Conservation (phyloP, 92 coral and sea anemone species). For the Zoanthus sansibaricus region DNA sequence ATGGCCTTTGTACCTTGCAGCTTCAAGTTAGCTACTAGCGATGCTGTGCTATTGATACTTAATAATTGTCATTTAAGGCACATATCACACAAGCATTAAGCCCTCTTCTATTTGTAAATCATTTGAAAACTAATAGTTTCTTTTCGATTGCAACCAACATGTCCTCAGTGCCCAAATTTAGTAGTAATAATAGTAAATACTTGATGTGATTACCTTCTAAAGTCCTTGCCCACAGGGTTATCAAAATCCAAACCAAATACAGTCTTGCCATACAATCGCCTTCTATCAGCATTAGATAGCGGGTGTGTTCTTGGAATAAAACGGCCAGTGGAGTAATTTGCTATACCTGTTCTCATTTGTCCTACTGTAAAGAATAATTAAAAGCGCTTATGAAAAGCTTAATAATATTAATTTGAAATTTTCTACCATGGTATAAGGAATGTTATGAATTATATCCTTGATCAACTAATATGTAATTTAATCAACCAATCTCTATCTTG, state of each 20-base stretch:
- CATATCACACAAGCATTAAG: no score
- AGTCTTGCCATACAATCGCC: constrained; percentile 75
- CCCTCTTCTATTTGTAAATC: no score
- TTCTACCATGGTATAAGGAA: no score
- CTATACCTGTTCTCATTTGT: not conserved
- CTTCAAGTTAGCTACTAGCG: no score
- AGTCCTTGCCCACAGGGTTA: not conserved
- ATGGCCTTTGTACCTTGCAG: no score
- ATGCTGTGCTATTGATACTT: no score
- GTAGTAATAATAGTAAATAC: not conserved
- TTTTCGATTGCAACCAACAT: no score
- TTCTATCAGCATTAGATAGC: constrained; percentile 72
- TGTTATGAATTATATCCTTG: no score
- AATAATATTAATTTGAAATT: not conserved
- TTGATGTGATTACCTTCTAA: not conserved
- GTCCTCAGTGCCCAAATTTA: not conserved
- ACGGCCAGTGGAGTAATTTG: not conserved
- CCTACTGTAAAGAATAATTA: not conserved
- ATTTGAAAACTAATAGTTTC: no score
- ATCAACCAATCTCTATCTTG: no score
- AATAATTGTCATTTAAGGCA: no score
- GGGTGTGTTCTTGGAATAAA: constrained; percentile 74
- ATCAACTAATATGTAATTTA: no score
- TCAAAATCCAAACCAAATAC: constrained; percentile 26
- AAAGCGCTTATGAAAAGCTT: not conserved